phyloP scores from a whole-genome alignment of 2,797 vertebrate species.

The Accipiter badius region DNA sequence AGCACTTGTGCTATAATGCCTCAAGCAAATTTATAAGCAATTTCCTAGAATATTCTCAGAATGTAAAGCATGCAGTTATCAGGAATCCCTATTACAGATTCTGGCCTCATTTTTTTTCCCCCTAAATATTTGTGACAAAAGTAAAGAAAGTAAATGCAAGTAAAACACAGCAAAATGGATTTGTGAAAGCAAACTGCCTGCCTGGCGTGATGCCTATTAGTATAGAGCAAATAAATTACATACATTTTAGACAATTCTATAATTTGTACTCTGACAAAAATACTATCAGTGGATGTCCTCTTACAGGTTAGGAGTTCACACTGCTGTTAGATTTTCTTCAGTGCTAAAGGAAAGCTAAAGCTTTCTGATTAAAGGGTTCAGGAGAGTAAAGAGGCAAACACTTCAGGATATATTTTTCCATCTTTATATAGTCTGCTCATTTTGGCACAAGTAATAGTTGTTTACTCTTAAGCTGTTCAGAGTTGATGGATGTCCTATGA shows the following conservation, averaged over 20 bases:
- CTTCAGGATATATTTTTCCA: neutral
- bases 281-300: neutral
- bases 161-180: constrained; percentile 36
- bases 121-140: constrained; percentile 43
- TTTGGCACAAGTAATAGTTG: constrained; percentile 25
- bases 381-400: neutral
- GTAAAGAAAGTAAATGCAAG: constrained; percentile 36
- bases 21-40: constrained; percentile 57
- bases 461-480: neutral
- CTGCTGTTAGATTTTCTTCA: constrained; percentile 24
- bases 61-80: constrained; percentile 48
- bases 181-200: constrained; percentile 31
- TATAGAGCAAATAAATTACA: constrained; percentile 24
- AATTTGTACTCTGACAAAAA: neutral
- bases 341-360: constrained; percentile 21
- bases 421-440: neutral
- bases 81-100: constrained; percentile 14
- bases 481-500: neutral
- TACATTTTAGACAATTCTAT: neutral
- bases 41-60: constrained; percentile 55
- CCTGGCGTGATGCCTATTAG: neutral
- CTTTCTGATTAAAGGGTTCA: constrained; percentile 34
- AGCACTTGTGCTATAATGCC: constrained; percentile 29
- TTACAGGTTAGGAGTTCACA: constrained; percentile 38
- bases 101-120: neutral